Evolutionary conservation across 2,797 vertebrate genomes (phyloP).

Genomic region (Heteromormyrus szaboi): DNA sequence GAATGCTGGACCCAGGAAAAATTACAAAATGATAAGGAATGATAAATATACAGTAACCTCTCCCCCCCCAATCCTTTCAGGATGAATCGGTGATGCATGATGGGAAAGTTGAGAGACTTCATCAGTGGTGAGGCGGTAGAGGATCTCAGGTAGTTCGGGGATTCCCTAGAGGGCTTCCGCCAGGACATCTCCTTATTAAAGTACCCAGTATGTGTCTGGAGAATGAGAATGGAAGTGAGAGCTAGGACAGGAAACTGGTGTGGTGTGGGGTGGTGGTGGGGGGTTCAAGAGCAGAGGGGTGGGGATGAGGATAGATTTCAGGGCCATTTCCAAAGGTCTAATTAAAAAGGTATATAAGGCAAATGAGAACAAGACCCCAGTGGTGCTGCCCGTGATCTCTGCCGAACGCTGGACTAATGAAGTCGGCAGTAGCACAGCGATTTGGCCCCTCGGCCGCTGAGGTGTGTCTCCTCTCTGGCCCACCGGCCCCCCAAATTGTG

Average conservation of each 20-base stretch:
- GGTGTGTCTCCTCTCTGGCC: background rate
- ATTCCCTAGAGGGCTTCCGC: constrained; percentile 34
- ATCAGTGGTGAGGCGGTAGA: constrained; percentile 29
- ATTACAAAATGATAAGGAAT: background rate
- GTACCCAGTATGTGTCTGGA: constrained; percentile 14
- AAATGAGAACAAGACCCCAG: background rate
- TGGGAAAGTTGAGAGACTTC: constrained; percentile 26
- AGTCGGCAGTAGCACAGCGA: background rate
- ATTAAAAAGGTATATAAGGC: background rate
- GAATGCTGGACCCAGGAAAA: background rate
- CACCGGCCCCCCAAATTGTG: background rate
- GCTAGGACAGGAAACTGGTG: background rate
- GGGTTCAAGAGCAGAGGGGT: background rate
- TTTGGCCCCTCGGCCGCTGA: background rate
- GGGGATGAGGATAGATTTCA: background rate
- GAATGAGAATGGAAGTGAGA: background rate
- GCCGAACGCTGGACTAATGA: background rate
- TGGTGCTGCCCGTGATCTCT: background rate
- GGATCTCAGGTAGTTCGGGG: constrained; percentile 35
- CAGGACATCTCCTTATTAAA: constrained; percentile 53
- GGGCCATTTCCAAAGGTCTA: constrained; percentile 6
- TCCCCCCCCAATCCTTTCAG: background rate
- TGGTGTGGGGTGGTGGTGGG: background rate
- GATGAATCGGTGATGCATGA: background rate
- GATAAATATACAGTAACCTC: background rate